Conservation (phyloP, 2,888 invertebrate species). For the Eupithecia abbreviata region DNA sequence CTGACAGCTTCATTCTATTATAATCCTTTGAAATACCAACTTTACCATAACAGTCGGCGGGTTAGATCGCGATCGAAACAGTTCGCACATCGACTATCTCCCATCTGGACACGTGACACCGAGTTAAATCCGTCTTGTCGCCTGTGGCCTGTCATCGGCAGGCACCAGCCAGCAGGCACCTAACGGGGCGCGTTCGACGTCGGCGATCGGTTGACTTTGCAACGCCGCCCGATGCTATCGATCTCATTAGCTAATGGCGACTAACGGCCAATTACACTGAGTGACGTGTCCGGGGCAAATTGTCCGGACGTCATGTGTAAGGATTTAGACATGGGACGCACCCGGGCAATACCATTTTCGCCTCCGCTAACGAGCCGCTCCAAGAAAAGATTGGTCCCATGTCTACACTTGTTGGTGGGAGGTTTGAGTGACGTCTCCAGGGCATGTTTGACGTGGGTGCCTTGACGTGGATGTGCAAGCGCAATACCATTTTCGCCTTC, state of each 20-base stretch:
- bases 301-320: conserved; percentile 36
- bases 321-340: conserved; percentile 34
- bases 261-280: conserved; percentile 76
- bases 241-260: conserved; percentile 68
- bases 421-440: conserved; percentile 77
- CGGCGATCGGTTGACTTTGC: conserved; percentile 56
- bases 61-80: conserved; percentile 33
- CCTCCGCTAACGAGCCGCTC: conserved; percentile 57
- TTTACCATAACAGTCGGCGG: conserved; percentile 32
- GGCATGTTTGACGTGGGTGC: conserved; percentile 58
- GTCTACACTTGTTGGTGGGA: conserved; percentile 43
- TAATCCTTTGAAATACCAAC: conserved; percentile 35
- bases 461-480: conserved; percentile 23
- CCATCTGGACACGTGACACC: conserved; percentile 45
- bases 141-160: conserved; percentile 58
- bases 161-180: conserved; percentile 53
- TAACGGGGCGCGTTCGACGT: conserved; percentile 56
- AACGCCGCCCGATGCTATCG: conserved; percentile 68
- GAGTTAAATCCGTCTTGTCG: conserved; percentile 51
- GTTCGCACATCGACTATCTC: conserved; percentile 47
- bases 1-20: conserved; percentile 38
- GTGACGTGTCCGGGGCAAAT: conserved; percentile 81
- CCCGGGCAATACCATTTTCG: conserved; percentile 50
- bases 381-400: conserved; percentile 28
- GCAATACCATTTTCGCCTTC: conserved; percentile 42